These are phyloP conservation scores for Siniperca knerii DNA, from an alignment of 2,113 vertebrate genomes.

Conservation along the genomic window DNA sequence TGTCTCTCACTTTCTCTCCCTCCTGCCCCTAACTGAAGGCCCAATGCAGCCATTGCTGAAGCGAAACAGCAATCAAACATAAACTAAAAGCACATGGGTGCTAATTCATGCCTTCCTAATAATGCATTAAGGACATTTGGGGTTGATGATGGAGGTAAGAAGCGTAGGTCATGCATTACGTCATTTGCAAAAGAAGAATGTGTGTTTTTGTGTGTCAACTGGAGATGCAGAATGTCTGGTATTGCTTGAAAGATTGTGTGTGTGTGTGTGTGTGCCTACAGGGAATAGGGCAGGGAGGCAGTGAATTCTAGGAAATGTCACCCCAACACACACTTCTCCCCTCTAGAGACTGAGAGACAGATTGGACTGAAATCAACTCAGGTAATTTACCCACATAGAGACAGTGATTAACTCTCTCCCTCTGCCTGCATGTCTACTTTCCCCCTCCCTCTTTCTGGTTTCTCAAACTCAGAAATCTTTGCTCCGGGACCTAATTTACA, in stretches of 20 bases:
- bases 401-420: slow-evolving; percentile 70
- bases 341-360: slow-evolving; percentile 72
- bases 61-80: slow-evolving; percentile 73
- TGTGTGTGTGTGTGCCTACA: slow-evolving; percentile 3
- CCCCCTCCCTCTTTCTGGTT: neutral
- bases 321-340: slow-evolving; percentile 46
- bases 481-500: slow-evolving; percentile 45
- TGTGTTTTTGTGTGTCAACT: slow-evolving; percentile 55
- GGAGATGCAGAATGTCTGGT: slow-evolving; percentile 23
- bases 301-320: slow-evolving; percentile 74
- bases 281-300: slow-evolving; percentile 45
- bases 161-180: slow-evolving; percentile 53
- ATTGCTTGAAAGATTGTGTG: slow-evolving; percentile 9
- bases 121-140: slow-evolving; percentile 69
- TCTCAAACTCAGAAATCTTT: slow-evolving; percentile 39
- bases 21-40: slow-evolving; percentile 22
- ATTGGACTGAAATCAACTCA: slow-evolving; percentile 82
- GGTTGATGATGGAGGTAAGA: slow-evolving; percentile 63
- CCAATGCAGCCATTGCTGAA: slow-evolving; percentile 46
- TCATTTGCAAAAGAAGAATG: slow-evolving; percentile 67
- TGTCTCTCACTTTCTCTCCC: slow-evolving; percentile 7
- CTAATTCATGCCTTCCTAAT: slow-evolving; percentile 77
- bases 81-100: slow-evolving; percentile 83
- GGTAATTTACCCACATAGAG: slow-evolving; percentile 77
- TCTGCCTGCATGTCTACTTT: slow-evolving; percentile 7